Percentiles rank a stretch among this genome's conserved stretches.
Conservation (phyloP, 2,888 invertebrate genomes). For the Tillus elongatus region DNA sequence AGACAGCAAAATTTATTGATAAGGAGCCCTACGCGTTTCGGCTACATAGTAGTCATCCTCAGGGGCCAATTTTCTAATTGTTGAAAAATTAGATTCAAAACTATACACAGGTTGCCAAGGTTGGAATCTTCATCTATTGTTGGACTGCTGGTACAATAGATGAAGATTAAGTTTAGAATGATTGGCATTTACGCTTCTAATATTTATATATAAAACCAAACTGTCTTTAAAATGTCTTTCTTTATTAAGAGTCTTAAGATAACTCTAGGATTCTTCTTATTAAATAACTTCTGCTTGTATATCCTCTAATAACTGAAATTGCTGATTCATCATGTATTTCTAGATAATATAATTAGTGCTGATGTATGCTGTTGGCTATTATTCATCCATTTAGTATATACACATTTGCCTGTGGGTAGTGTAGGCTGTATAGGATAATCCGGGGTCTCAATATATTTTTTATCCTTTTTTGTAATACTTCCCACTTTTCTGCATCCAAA, state of each 20-base stretch:
- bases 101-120: too few species aligned
- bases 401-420: background rate
- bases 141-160: too few species aligned
- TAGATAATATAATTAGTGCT: background rate
- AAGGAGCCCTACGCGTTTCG: too few species aligned
- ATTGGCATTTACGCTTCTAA: too few species aligned
- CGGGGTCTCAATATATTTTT: background rate
- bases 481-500: background rate
- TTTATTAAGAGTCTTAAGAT: slow-evolving; percentile 3
- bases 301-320: background rate
- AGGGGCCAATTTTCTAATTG: too few species aligned
- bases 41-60: too few species aligned
- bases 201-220: slow-evolving; percentile 1
- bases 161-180: too few species aligned
- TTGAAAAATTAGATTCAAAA: too few species aligned
- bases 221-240: background rate
- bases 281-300: background rate
- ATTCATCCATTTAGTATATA: background rate
- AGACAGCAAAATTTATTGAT: too few species aligned
- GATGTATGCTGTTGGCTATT: background rate
- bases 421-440: slow-evolving; percentile 5
- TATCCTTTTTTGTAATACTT: background rate
- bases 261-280: background rate
- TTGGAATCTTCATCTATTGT: too few species aligned
- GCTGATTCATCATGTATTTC: background rate